A percentile compares a stretch with the other conserved stretches of the same genome.
phyloP scores from a whole-genome alignment of 2,797 vertebrate genomes.

The Hephaestus fuliginosus region DNA sequence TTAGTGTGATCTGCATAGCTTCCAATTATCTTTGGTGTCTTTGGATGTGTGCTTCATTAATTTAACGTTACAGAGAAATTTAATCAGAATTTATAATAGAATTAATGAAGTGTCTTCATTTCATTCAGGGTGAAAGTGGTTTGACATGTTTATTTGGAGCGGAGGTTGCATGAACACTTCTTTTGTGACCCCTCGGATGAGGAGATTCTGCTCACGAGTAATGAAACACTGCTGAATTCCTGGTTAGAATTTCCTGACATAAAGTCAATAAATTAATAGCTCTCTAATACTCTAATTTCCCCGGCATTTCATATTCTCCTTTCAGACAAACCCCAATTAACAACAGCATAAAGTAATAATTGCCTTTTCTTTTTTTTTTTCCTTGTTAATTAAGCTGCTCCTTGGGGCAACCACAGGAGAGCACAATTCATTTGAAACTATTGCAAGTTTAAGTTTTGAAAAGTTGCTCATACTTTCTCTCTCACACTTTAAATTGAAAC shows the following conservation, averaged over 20 bases:
- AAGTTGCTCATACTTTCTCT: constrained; percentile 23
- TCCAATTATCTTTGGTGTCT: constrained; percentile 83
- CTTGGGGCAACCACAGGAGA: constrained; percentile 50
- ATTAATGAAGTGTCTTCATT: constrained; percentile 78
- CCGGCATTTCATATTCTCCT: constrained; percentile 42
- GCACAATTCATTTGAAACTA: constrained; percentile 63
- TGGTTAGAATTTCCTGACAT: constrained; percentile 11
- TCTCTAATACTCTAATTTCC: constrained; percentile 48
- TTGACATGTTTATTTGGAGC: constrained; percentile 74
- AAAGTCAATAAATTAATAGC: constrained; percentile 44
- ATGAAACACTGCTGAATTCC: background rate
- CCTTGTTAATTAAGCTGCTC: constrained; percentile 56
- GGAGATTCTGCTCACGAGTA: background rate
- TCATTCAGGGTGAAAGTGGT: constrained; percentile 64
- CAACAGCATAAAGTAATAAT: constrained; percentile 58
- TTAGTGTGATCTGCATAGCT: constrained; percentile 76
- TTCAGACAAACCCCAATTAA: constrained; percentile 64
- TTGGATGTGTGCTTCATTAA: constrained; percentile 76
- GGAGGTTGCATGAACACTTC: constrained; percentile 10
- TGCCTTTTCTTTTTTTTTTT: constrained; percentile 42
- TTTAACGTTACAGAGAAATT: constrained; percentile 77
- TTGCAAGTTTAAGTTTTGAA: constrained; percentile 32
- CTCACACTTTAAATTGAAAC: background rate
- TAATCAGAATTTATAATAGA: constrained; percentile 79
- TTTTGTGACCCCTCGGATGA: constrained; percentile 43